Evolutionary conservation across 1,140 invertebrate species (phyloP), one percentile per base, ranked within the genome.

Genomic region (Laodelphax striatellus): DNA sequence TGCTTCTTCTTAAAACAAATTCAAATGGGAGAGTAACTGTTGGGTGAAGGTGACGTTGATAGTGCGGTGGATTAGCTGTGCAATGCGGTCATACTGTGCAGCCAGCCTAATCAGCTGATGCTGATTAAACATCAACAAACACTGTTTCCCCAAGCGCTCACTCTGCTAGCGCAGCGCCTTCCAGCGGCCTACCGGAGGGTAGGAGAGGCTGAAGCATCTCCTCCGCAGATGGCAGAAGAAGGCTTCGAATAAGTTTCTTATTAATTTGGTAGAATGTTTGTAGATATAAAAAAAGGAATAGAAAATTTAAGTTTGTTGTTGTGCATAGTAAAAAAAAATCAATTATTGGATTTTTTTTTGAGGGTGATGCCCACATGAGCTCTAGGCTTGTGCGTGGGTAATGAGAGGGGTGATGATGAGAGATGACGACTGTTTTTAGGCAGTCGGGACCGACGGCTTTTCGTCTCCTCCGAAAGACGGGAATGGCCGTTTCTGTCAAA

Each of bases 61-160:
- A 84, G 81, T 46, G 95, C 92, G 57, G 87, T 97, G 22, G 93
- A 97, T 71, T 95, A 98, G 75, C 80, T 98, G 61, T 87, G 88
- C 24, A 93, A 94, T 73, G 95, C 95, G 19, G 87, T 98, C 22
- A 88, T 92, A n/a, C 89, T 98, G 2, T 98, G 95, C 73, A 91
- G 92, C 19, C 93, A 97, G 71, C 92, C 94, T 0, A 85, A 92
- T 65, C 91, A 97, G 69, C 76, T 98, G 13, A 77, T 98, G 19
- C 85, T 92, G 74, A 85, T 94, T 57, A n/a, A n/a, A n/a, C 76
- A 97, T 14, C 90, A 95, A 73, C 91, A 94, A 74, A 95, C 93
- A 56, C 78, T 98, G 69, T 92, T 94, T 61, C 88, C 92, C 34
- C 86, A 90, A 70, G 86, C 94, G 68, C 97, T 96, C 80, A 84